These are phyloP conservation scores for Homarus gammarus DNA, from an alignment of 2,888 invertebrate species.

Conservation along the genomic window DNA sequence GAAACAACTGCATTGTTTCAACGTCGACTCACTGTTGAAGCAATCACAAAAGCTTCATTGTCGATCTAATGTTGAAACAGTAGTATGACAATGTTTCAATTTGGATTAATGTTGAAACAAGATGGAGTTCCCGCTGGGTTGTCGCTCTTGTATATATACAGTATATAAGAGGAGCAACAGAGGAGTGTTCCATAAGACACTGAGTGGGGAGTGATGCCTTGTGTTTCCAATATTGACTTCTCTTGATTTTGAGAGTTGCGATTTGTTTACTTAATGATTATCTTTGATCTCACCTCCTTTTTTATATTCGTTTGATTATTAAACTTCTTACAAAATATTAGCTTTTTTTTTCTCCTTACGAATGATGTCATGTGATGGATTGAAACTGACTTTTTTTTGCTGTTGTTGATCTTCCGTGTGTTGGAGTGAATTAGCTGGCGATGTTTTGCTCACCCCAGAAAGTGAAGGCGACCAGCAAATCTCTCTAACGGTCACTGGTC, in stretches of 20 bases:
- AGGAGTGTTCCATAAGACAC: background rate
- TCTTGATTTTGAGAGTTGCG: background rate
- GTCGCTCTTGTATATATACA: background rate
- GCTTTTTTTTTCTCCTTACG: background rate
- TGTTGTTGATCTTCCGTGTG: background rate
- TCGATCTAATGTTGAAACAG: too few species aligned
- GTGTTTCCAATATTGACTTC: conserved; percentile 9
- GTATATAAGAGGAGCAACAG: background rate
- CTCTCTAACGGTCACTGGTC: background rate
- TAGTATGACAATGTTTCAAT: too few species aligned
- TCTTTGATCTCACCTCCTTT: conserved; percentile 11
- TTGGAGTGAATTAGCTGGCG: background rate
- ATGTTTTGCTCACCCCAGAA: background rate
- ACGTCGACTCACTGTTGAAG: too few species aligned
- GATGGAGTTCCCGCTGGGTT: background rate
- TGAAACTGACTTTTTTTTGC: background rate
- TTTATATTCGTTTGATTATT: conserved; percentile 1
- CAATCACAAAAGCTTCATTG: too few species aligned
- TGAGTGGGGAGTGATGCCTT: background rate
- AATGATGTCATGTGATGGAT: background rate
- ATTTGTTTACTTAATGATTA: background rate
- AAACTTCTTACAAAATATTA: background rate
- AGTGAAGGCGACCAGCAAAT: background rate
- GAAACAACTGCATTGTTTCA: too few species aligned
- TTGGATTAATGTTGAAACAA: too few species aligned